A percentile compares a stretch with the other conserved stretches of the same genome.
Conservation (phyloP, 2,113 vertebrate genomes). For the chimpanzee (Pan troglodytes) region DNA sequence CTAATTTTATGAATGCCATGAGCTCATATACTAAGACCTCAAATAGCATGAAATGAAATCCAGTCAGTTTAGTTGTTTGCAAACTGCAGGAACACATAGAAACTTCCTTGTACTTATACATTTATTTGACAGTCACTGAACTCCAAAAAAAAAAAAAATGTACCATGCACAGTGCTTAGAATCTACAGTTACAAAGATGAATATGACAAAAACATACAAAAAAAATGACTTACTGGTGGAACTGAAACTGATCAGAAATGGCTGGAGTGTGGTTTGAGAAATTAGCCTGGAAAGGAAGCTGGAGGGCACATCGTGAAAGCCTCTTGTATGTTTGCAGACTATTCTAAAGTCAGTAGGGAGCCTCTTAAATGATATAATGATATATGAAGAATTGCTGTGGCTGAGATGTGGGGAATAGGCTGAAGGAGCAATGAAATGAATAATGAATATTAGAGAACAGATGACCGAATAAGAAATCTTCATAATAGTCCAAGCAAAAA, state of each 20-base stretch:
- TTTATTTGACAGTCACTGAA: background rate
- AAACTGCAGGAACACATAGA: background rate
- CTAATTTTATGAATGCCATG: background rate
- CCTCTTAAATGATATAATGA: background rate
- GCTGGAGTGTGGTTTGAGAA: background rate
- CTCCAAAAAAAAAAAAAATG: background rate
- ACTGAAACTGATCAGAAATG: background rate
- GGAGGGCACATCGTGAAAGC: background rate
- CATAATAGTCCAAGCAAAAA: background rate
- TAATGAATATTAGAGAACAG: background rate
- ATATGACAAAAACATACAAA: background rate
- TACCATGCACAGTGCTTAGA: background rate
- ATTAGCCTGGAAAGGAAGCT: background rate
- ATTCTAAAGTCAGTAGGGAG: background rate
- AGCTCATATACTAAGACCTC: background rate
- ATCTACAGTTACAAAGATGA: background rate
- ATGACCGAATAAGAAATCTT: background rate
- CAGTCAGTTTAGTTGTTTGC: background rate
- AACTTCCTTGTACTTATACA: background rate
- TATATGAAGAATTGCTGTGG: background rate
- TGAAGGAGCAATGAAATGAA: background rate
- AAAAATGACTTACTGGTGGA: background rate
- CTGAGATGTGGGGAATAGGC: background rate
- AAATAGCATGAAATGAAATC: conserved; percentile 8
- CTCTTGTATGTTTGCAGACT: background rate